Percentiles rank a stretch among this genome's conserved stretches.
phyloP scores from a whole-genome alignment of 2,888 invertebrate genomes.

The Omphaloscelis lunosa region DNA sequence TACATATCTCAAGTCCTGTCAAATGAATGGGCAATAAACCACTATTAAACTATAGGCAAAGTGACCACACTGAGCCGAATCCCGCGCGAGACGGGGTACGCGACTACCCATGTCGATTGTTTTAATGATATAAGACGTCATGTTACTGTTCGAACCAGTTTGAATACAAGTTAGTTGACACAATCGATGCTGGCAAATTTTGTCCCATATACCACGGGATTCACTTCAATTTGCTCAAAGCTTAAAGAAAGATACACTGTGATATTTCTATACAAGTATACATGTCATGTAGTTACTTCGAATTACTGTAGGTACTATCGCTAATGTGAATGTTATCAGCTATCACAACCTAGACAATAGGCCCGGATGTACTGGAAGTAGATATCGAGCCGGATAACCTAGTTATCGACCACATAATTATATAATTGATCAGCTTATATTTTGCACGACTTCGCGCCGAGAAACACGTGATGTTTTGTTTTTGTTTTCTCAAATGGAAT shows the following conservation, averaged over 20 bases:
- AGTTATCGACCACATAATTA: conserved; percentile 15
- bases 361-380: conserved; percentile 38
- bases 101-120: no score
- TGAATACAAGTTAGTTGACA: no score
- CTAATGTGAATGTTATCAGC: conserved; percentile 35
- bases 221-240: no score
- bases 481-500: background rate
- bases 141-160: no score
- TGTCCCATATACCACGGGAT: no score
- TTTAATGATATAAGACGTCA: no score
- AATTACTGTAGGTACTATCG: conserved; percentile 8
- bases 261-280: background rate
- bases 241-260: background rate
- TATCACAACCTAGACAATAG: conserved; percentile 13
- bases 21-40: no score
- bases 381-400: conserved; percentile 46
- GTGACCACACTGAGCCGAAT: no score
- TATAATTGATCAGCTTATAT: conserved; percentile 27
- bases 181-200: no score
- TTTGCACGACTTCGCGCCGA: background rate
- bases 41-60: no score
- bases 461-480: background rate
- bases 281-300: background rate
- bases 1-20: no score
- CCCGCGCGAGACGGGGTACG: no score